These are phyloP conservation scores for Scolopax mira DNA, from an alignment of 2,113 vertebrate species.

Conservation along the genomic window DNA sequence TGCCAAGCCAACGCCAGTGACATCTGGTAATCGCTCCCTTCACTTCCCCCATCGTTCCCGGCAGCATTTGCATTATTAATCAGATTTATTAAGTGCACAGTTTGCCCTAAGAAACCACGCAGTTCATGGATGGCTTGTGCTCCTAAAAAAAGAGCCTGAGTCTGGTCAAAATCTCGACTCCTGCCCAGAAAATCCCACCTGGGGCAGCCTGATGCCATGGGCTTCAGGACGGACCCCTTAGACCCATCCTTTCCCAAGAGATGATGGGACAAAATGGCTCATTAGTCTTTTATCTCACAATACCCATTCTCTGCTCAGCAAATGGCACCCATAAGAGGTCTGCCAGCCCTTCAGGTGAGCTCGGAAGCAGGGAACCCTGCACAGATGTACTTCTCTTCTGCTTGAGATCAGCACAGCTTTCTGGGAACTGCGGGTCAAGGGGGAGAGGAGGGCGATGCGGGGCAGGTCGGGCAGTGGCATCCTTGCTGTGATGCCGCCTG, in stretches of 20 bases:
- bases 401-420: neutral
- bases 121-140: neutral
- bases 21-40: neutral
- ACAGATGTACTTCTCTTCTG: accelerated
- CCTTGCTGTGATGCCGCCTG: neutral
- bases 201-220: neutral
- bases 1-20: accelerated
- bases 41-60: accelerated
- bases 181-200: neutral
- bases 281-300: neutral
- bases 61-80: accelerated
- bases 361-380: neutral
- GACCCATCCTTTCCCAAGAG: neutral
- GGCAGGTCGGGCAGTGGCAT: neutral
- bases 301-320: neutral
- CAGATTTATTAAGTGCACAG: neutral
- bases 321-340: neutral
- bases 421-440: neutral
- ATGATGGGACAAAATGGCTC: neutral
- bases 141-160: neutral
- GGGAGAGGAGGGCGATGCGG: accelerated
- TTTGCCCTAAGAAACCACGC: accelerated
- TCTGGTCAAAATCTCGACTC: neutral
- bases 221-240: neutral
- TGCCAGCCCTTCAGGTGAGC: neutral